A percentile compares a stretch with the other conserved stretches of the same genome.
phyloP scores from a whole-genome alignment of 2,888 invertebrate genomes.

The Notodonta ziczac region DNA sequence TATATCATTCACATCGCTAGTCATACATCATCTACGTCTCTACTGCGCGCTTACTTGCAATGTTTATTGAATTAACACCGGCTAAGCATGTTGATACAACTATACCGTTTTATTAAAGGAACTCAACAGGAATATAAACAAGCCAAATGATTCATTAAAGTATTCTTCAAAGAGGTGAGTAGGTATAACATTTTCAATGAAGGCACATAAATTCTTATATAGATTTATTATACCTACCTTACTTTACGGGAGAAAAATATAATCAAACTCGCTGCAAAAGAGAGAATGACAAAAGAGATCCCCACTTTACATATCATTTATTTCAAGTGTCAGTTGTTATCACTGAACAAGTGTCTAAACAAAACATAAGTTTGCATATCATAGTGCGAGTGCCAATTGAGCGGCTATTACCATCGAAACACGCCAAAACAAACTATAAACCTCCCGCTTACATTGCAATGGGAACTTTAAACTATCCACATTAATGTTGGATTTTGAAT shows the following conservation, averaged over 20 bases:
- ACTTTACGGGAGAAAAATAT: too few species aligned
- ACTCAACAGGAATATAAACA: conserved; percentile 43
- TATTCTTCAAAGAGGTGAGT: conserved; percentile 1
- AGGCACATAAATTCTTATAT: background rate
- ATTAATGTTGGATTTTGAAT: conserved; percentile 28
- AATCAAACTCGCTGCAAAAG: too few species aligned
- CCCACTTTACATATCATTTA: background rate
- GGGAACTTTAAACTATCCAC: accelerated
- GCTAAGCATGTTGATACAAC: conserved; percentile 42
- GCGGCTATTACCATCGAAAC: conserved; percentile 62
- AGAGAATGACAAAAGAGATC: too few species aligned
- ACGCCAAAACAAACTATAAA: conserved; percentile 35
- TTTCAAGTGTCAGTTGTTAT: conserved; percentile 31
- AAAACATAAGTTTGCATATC: conserved; percentile 70
- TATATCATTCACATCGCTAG: conserved; percentile 30
- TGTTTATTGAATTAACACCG: conserved; percentile 54
- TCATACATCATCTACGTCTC: conserved; percentile 7
- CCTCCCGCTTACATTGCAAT: conserved; percentile 25
- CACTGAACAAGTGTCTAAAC: conserved; percentile 48
- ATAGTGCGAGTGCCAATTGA: conserved; percentile 74
- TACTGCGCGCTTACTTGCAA: conserved; percentile 26
- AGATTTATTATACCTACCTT: background rate
- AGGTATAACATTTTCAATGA: background rate
- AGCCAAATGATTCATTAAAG: conserved; percentile 24
- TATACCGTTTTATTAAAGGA: conserved; percentile 51